Conservation (phyloP, 1,140 invertebrate genomes). For the Prorops nasuta region DNA sequence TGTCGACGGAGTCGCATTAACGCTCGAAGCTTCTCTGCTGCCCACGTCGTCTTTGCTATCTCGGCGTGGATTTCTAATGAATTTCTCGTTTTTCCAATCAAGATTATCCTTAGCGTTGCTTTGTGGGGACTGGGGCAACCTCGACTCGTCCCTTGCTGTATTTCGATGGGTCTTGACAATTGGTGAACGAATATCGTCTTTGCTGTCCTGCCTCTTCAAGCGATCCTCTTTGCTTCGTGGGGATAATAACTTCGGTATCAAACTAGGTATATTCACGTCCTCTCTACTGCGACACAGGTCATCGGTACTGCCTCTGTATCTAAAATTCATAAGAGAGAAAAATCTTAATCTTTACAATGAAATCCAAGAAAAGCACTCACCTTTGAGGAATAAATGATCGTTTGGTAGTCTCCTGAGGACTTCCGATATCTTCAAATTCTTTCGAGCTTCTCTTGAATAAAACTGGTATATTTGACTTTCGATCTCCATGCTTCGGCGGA, state of each 20-base stretch:
- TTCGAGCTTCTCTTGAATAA: constrained; percentile 46
- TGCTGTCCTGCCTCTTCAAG: constrained; percentile 44
- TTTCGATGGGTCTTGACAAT: constrained; percentile 22
- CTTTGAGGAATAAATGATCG: constrained; percentile 51
- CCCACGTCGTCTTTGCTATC: constrained; percentile 35
- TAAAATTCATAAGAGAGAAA: constrained; percentile 13
- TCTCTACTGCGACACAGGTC: constrained; percentile 49
- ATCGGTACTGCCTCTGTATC: constrained; percentile 50
- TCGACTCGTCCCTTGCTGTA: constrained; percentile 14
- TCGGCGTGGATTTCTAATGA: constrained; percentile 28
- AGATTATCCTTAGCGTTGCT: constrained; percentile 22
- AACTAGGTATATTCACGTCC: constrained; percentile 47
- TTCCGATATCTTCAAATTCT: constrained; percentile 52
- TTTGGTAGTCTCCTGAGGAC: constrained; percentile 48
- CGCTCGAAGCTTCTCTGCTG: constrained; percentile 29
- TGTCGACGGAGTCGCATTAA: constrained; percentile 17
- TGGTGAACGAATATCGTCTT: constrained; percentile 37
- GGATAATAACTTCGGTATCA: constrained; percentile 49
- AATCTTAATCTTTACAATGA: background rate
- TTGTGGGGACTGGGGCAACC: background rate
- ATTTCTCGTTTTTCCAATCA: constrained; percentile 12
- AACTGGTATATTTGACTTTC: constrained; percentile 51
- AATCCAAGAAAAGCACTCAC: constrained; percentile 18
- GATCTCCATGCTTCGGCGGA: constrained; percentile 39
- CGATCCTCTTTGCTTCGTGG: constrained; percentile 42